phyloP scores from a whole-genome alignment of 2,888 invertebrate species.

The Salticus scenicus region DNA sequence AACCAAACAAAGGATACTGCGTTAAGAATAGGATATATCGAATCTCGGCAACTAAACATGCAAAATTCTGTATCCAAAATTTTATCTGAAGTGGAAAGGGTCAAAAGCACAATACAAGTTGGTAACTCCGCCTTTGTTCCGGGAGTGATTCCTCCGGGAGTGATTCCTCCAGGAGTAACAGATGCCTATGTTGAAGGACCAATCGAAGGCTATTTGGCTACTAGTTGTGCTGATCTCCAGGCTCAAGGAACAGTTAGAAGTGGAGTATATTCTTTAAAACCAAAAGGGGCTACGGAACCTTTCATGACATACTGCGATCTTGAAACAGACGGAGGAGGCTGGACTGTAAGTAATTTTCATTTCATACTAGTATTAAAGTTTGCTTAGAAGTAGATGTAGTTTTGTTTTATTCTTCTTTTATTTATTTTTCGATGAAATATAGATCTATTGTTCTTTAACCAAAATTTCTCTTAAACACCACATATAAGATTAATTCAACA shows the following conservation, averaged over 20 bases:
- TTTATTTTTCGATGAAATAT: no score
- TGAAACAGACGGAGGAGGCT: slow-evolving; percentile 90
- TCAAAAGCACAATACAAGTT: slow-evolving; percentile 31
- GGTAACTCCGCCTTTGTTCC: slow-evolving; percentile 36
- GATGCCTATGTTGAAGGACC: slow-evolving; percentile 28
- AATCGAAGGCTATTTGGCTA: slow-evolving; percentile 78
- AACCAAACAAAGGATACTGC: slow-evolving; percentile 50
- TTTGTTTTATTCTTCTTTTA: not conserved
- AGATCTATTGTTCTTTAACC: no score
- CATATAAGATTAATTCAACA: no score
- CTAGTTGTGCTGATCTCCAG: slow-evolving; percentile 89
- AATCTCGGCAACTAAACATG: slow-evolving; percentile 42
- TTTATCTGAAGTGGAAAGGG: slow-evolving; percentile 49
- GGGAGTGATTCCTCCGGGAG: no score
- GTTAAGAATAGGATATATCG: slow-evolving; percentile 46
- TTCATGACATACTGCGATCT: slow-evolving; percentile 94
- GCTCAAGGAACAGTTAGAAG: slow-evolving; percentile 91
- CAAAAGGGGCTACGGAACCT: slow-evolving; percentile 93
- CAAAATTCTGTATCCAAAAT: slow-evolving; percentile 50
- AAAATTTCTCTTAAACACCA: no score
- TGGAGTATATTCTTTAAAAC: slow-evolving; percentile 91
- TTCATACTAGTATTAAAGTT: no score
- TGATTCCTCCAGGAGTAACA: slow-evolving; percentile 23
- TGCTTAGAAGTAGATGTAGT: not conserved
- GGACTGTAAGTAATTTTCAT: slow-evolving; percentile 84